Conservation (phyloP, 2,797 vertebrate genomes). For the Moxostoma hubbsi region DNA sequence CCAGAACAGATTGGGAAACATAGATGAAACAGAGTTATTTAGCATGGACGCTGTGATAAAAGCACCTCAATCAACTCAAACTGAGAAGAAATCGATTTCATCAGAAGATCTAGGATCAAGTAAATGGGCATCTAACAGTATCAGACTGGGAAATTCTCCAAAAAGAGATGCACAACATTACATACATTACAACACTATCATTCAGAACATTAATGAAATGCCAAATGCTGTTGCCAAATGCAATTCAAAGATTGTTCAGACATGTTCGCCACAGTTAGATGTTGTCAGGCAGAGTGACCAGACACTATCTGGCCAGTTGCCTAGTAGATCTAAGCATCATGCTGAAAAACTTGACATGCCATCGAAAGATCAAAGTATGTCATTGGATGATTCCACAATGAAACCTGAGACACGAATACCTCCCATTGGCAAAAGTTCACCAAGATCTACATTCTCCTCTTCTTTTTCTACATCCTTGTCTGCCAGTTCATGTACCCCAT, state of each 20-base stretch:
- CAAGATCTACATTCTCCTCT: conserved; percentile 70
- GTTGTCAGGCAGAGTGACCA: conserved; percentile 14
- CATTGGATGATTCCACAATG: conserved; percentile 71
- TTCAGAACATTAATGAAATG: conserved; percentile 26
- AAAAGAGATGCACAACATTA: conserved; percentile 7
- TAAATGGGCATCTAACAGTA: conserved; percentile 28
- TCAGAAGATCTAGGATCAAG: conserved; percentile 19
- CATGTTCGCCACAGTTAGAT: conserved; percentile 17
- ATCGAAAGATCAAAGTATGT: conserved; percentile 50
- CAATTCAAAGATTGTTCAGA: conserved; percentile 3
- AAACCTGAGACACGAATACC: conserved; percentile 86
- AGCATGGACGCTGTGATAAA: conserved; percentile 71
- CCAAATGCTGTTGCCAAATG: conserved; percentile 1
- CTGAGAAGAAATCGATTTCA: conserved; percentile 23
- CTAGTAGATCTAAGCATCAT: conserved; percentile 17
- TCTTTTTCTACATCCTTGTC: conserved; percentile 63
- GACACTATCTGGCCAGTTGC: conserved; percentile 7
- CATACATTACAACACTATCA: not conserved
- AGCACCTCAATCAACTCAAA: conserved; percentile 64
- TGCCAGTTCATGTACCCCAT: conserved; percentile 70
- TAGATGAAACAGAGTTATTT: conserved; percentile 86
- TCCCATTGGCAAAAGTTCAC: conserved; percentile 91
- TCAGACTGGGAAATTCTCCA: conserved; percentile 11
- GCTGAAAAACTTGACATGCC: conserved; percentile 27
- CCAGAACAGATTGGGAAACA: conserved; percentile 93